These are phyloP conservation scores for Dreissena polymorpha DNA, from an alignment of 1,140 invertebrate species.

Conservation along the genomic window DNA sequence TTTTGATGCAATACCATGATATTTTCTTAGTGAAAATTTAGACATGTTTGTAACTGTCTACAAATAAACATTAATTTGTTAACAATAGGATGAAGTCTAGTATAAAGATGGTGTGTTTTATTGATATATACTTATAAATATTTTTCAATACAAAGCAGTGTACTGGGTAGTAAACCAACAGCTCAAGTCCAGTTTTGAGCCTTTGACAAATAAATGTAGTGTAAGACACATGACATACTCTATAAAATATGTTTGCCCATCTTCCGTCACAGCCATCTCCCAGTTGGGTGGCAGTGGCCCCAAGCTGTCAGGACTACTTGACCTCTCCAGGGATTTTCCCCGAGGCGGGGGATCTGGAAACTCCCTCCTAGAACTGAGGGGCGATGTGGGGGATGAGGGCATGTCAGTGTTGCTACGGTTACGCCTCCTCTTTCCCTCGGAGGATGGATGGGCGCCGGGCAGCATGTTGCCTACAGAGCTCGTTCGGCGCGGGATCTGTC, in stretches of 20 bases:
- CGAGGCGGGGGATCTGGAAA: slow-evolving; percentile 61
- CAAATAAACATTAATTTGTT: too few relatives aligned
- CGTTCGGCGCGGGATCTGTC: slow-evolving; percentile 66
- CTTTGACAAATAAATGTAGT: too few relatives aligned
- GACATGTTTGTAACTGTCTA: too few relatives aligned
- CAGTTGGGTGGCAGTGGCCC: slow-evolving; percentile 96
- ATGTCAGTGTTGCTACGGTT: slow-evolving; percentile 81
- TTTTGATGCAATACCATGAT: too few relatives aligned
- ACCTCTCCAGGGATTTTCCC: slow-evolving; percentile 70
- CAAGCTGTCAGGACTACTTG: slow-evolving; percentile 80
- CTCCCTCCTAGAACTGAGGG: slow-evolving; percentile 62
- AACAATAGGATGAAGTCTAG: too few relatives aligned
- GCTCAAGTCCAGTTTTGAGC: too few relatives aligned
- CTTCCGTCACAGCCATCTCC: slow-evolving; percentile 98
- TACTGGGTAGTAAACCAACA: too few relatives aligned
- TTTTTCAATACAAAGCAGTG: too few relatives aligned
- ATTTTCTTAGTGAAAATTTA: too few relatives aligned
- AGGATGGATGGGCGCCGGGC: slow-evolving; percentile 82
- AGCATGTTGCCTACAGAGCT: slow-evolving; percentile 77
- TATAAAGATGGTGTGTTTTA: too few relatives aligned
- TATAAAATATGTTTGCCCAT: slow-evolving; percentile 98
- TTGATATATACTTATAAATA: too few relatives aligned
- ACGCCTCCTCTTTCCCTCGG: slow-evolving; percentile 82
- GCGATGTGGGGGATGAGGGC: slow-evolving; percentile 69
- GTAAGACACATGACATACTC: slow-evolving; percentile 85